phyloP scores from a whole-genome alignment of 1,140 invertebrate species.

The Piezodorus guildinii region DNA sequence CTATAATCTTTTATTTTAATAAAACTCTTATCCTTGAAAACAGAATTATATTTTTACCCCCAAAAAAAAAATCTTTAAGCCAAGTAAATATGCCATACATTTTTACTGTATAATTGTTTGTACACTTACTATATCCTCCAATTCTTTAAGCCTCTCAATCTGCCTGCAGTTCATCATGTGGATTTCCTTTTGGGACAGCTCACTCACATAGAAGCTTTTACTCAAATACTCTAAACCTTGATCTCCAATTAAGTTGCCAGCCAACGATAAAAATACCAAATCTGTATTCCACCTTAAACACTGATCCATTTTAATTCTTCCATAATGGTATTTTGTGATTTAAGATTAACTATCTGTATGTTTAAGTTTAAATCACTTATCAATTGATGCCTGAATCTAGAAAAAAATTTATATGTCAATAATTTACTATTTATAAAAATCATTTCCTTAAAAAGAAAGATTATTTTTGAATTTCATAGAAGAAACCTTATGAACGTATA shows the following conservation, averaged over 20 bases:
- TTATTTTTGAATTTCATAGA: too few species aligned
- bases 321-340: background rate
- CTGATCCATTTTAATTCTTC: background rate
- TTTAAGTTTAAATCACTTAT: background rate
- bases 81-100: too few species aligned
- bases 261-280: background rate
- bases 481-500: too few species aligned
- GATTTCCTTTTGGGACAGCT: background rate
- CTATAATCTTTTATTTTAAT: too few species aligned
- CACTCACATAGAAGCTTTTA: background rate
- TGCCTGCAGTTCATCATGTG: background rate
- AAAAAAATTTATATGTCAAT: too few species aligned
- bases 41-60: too few species aligned
- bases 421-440: too few species aligned
- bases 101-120: too few species aligned
- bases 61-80: too few species aligned
- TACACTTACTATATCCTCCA: background rate
- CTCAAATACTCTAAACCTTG: background rate
- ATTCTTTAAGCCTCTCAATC: background rate
- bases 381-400: too few species aligned
- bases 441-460: too few species aligned
- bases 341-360: background rate
- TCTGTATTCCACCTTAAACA: background rate
- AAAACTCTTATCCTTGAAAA: too few species aligned
- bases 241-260: constrained; percentile 6